Conservation (phyloP, 2,797 vertebrate genomes). For the Sebastes aleutianus region DNA sequence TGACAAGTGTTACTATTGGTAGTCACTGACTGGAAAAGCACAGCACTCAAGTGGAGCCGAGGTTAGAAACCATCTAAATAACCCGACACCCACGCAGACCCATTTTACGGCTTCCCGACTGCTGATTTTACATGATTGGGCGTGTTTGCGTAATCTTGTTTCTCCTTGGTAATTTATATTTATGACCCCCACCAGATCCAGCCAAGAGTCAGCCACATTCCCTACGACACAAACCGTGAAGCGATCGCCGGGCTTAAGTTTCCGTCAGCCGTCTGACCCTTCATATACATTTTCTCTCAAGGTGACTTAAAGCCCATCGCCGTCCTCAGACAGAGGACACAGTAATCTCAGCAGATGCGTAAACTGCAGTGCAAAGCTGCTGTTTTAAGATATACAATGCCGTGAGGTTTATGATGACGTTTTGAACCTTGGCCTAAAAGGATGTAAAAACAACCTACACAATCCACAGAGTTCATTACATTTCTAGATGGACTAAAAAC, state of each 20-base stretch:
- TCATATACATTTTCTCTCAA: conserved; percentile 43
- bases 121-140: conserved; percentile 66
- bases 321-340: not conserved
- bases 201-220: conserved; percentile 63
- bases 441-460: not conserved
- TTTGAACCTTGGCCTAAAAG: not conserved
- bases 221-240: conserved; percentile 36
- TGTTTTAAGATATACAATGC: not conserved
- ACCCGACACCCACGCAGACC: conserved; percentile 65
- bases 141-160: conserved; percentile 78
- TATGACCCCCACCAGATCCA: conserved; percentile 58
- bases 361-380: not conserved
- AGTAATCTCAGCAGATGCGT: not conserved
- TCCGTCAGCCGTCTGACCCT: conserved; percentile 38
- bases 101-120: conserved; percentile 64
- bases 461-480: conserved; percentile 9
- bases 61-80: conserved; percentile 69
- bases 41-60: conserved; percentile 36
- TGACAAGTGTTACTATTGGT: conserved; percentile 29
- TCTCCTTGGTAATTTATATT: conserved; percentile 79
- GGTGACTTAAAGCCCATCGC: conserved; percentile 43
- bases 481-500: conserved; percentile 26
- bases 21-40: conserved; percentile 37
- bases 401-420: not conserved
- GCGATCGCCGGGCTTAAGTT: conserved; percentile 45